Evolutionary conservation across 2,113 vertebrate genomes (phyloP), one percentile per base, ranked within the genome.

Genomic region (Aspidoscelis tigris): DNA sequence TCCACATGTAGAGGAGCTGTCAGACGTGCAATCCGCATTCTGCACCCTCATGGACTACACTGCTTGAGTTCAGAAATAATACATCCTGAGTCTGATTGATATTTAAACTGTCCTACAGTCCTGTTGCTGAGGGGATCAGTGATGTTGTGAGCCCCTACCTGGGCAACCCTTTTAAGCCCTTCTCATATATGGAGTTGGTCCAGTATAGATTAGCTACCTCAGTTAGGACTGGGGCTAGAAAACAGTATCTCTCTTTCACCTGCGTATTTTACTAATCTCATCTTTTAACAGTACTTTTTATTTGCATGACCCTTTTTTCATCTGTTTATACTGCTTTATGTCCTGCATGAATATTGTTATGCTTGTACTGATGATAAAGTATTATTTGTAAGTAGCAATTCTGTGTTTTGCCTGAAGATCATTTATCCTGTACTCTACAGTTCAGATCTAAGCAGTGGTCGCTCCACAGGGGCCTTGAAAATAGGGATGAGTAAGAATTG

Each of bases 221-320:
- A n/a, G n/a, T 68, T 24, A 77, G 73, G 76, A 76, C 73, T 53
- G 69, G 50, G 5, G 22, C 82, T 16, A 78, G 76, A 64, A 90
- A 78, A 78, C 22, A 68, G 82, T 81, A 81, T 50, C 5, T 12
- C 1, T 81, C 26, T 81, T 87, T 50, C 78, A 39, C 21, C 77
- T 86, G 72, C 47, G 68, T 43, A 80, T 2, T 1, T 78, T 72
- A 66, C 7, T 81, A 69, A 74, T 44, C n/a, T 76, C 26, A 73
- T 76, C 47, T 79, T 74, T 41, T 39, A n/a, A 20, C 55, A 82
- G 58, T 44, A 80, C 43, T 50, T 75, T 70, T 12, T 26, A 22
- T 81, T 86, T 78, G 66, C 47, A 55, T 41, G 8, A 2, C 81
- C 24, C 74, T 71, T 80, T 71, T 80, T 33, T 43, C 72, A 53